phyloP scores from a whole-genome alignment of 2,113 vertebrate species.

The Nannobrachium achirus region DNA sequence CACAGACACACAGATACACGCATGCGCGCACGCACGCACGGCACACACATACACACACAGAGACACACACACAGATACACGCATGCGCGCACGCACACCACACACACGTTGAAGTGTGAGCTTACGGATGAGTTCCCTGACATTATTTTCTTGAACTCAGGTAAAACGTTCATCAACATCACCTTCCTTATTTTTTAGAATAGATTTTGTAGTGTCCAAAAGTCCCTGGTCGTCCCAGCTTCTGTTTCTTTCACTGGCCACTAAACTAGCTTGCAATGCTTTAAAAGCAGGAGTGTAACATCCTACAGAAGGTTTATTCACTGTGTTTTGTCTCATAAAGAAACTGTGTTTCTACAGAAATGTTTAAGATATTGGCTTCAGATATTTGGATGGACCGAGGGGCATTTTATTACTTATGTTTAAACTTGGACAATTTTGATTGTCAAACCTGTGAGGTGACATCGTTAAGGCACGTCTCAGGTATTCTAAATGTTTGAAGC shows the following conservation, averaged over 20 bases:
- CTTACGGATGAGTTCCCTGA: too few species aligned
- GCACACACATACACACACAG: neutral
- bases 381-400: conserved; percentile 11
- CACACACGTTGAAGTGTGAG: neutral
- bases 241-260: neutral
- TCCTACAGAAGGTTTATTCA: neutral
- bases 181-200: neutral
- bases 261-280: neutral
- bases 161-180: neutral
- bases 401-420: neutral
- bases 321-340: neutral
- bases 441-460: too few species aligned
- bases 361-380: conserved; percentile 14
- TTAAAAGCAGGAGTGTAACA: neutral
- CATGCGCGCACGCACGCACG: neutral
- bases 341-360: conserved; percentile 10
- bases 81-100: neutral
- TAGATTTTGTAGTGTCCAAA: neutral
- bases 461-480: neutral
- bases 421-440: neutral
- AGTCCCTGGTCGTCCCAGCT: neutral
- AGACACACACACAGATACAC: conserved; percentile 9
- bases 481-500: conserved; percentile 31
- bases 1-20: neutral
- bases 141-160: neutral